Evolutionary conservation across 2,113 vertebrate species (phyloP), one percentile per base, ranked within the genome.

Genomic region (Atherinomorus stipes): DNA sequence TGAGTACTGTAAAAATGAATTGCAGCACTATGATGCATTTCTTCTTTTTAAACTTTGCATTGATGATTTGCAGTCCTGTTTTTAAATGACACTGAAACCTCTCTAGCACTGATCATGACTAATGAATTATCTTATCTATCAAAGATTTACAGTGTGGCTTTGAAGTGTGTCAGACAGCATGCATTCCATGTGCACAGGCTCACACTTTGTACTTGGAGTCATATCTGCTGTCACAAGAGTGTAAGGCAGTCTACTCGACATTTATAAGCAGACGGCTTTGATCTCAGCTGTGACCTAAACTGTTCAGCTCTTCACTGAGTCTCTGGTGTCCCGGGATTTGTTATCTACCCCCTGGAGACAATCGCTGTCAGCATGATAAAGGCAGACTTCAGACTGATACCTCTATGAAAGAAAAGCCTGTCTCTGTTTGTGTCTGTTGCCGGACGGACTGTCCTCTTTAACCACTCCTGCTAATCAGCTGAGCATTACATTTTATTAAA

Each of bases 221-320:
- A 13, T 60, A 56, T 76, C 71, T 70, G 38, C 49, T 21, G 12
- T 78, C 71, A 61, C 22, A 25, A 58, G 59, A 66, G 45, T 13
- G 37, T 49, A 26, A 54, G 25, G 42, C 47, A 66, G 64, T 71
- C 50, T 65, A 53, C 10, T 4, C 38, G 59, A 11, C 52, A 64
- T 67, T 82, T 74, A 64, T 47, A 31, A 68, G 61, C 16, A 18
- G 23, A 76, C 25, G 7, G 25, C 71, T 88, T 85, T 77, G 50
- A 79, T 78, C 42, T 68, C 59, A 73, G 58, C 31, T 1, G 6
- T 58, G 42, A 21, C 22, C 28, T 22, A n/a, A 31, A 64, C 12
- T 6, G 37, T 54, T 78, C 16, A 42, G 34, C 62, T 63, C 40
- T 49, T 68, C 66, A 67, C 10, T 49, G 59, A 63, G 44, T 64